These are phyloP conservation scores for Drosophila seclusa DNA, from an alignment of 2,888 invertebrate genomes.

Conservation along the genomic window DNA sequence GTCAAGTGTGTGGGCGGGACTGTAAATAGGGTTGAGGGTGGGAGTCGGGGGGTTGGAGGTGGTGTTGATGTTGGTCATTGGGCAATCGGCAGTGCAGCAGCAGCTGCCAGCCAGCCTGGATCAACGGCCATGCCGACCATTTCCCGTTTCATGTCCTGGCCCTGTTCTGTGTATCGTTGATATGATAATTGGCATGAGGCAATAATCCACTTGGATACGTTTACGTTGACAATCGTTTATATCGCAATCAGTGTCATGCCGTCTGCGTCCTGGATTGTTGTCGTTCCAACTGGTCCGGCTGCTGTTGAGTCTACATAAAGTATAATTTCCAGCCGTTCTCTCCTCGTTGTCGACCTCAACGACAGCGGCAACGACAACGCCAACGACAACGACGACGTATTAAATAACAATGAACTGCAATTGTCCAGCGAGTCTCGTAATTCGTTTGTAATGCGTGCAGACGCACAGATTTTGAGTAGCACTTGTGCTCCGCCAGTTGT, in stretches of 20 bases:
- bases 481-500: conserved; percentile 32
- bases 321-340: conserved; percentile 68
- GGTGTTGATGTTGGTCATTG: conserved; percentile 38
- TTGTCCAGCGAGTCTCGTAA: conserved; percentile 78
- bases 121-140: conserved; percentile 27
- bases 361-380: conserved; percentile 44
- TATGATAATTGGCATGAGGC: conserved; percentile 83
- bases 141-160: conserved; percentile 50
- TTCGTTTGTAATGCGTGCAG: conserved; percentile 80
- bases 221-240: conserved; percentile 82
- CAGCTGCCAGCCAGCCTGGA: conserved; percentile 11
- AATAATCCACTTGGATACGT: conserved; percentile 82
- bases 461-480: conserved; percentile 80
- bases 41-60: conserved; percentile 6
- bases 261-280: conserved; percentile 56
- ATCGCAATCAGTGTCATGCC: conserved; percentile 80
- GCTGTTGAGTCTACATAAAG: conserved; percentile 70
- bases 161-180: conserved; percentile 72
- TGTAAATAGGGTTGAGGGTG: background rate
- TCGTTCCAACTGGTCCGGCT: conserved; percentile 28
- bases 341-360: conserved; percentile 45
- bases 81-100: conserved; percentile 46
- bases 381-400: conserved; percentile 67
- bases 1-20: conserved; percentile 64
- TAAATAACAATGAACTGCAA: conserved; percentile 82